Base-by-base conservation (phyloP, 2,797 vertebrate species). In the Coregonus sp. region DNA sequence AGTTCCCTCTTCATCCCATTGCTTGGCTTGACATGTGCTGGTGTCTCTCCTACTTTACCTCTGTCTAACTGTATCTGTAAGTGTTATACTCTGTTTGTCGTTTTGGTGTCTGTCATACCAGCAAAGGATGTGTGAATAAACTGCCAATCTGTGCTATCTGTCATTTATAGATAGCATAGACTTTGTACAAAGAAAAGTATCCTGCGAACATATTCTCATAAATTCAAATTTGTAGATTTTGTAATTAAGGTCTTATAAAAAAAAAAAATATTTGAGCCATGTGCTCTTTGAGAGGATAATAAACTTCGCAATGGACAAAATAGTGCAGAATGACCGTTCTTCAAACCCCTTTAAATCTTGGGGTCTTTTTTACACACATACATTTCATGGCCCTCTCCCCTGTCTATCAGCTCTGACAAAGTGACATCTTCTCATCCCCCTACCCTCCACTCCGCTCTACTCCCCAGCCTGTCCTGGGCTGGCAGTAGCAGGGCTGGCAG, bases 331-430 rank as follows among this genome's bases (percentile, higher is more conserved):
- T 47, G 11, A 47, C 40, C 9, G 9, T 47, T 47, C 40, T 47
- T 47, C 0, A 47, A 47, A 47, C 40, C 40, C 40, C 40, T 47
- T 47, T 47, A 47, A 47, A 47, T 9, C 40, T 33, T 33, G 31
- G 31, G 31, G 2, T 33, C 31, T 47, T 2, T 47, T 12, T 47
- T 12, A 11, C 40, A 47, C 40, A 47, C 40, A 47, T 11, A 47
- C 40, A 47, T 47, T 12, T 47, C 40, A 47, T 47, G 40, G 40
- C 84, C 81, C 83, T 83, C 81, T 87, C 88, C 90, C 89, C 84
- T 85, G 86, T 91, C 90, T 85, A 86, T 91, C 90, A 89, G 90
- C 87, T 88, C 80, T 88, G 88, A 90, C 84, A 84, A 76, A 90
- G 81, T 87, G 85, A 88, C 86, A 88, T 88, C 83, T 87, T 89